Conservation (phyloP, 1,140 invertebrate genomes). For the Scaptomyza hsui region DNA sequence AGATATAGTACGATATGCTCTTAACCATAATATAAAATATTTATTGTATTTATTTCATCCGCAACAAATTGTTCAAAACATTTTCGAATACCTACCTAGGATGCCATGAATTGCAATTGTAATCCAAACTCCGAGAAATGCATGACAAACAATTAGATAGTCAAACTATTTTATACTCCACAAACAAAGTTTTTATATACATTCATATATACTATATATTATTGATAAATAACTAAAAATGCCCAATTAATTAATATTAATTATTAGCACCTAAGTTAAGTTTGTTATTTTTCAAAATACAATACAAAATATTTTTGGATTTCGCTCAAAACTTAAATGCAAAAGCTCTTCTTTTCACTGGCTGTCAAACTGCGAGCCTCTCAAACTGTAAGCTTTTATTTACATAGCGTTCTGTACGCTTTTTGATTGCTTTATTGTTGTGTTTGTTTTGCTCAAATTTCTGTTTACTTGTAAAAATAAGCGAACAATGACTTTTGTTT, state of each 20-base stretch:
- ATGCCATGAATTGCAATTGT: conserved; percentile 50
- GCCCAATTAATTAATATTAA: conserved; percentile 54
- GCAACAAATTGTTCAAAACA: conserved; percentile 37
- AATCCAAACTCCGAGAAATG: conserved; percentile 55
- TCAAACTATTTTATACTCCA: conserved; percentile 75
- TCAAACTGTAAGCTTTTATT: conserved; percentile 13
- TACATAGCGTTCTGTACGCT: not conserved
- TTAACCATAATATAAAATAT: conserved; percentile 26
- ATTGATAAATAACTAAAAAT: conserved; percentile 8
- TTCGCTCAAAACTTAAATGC: conserved; percentile 58
- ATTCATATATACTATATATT: conserved; percentile 18
- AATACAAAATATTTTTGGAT: conserved; percentile 75
- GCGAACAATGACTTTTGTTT: not conserved
- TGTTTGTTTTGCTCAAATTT: conserved; percentile 62
- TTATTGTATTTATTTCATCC: conserved; percentile 32
- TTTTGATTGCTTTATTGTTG: conserved; percentile 19
- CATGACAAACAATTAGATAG: conserved; percentile 70
- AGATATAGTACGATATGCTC: conserved; percentile 9
- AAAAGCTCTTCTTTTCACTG: conserved; percentile 12
- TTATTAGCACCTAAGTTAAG: conserved; percentile 76
- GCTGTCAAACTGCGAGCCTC: conserved; percentile 15
- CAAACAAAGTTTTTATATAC: conserved; percentile 63
- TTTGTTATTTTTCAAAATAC: conserved; percentile 78
- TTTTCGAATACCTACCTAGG: conserved; percentile 29
- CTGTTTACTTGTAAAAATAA: conserved; percentile 60